A percentile compares a stretch with the other conserved stretches of the same genome.
These are phyloP conservation scores for Mirza zaza DNA, from an alignment of 2,113 vertebrate species.

Conservation along the genomic window DNA sequence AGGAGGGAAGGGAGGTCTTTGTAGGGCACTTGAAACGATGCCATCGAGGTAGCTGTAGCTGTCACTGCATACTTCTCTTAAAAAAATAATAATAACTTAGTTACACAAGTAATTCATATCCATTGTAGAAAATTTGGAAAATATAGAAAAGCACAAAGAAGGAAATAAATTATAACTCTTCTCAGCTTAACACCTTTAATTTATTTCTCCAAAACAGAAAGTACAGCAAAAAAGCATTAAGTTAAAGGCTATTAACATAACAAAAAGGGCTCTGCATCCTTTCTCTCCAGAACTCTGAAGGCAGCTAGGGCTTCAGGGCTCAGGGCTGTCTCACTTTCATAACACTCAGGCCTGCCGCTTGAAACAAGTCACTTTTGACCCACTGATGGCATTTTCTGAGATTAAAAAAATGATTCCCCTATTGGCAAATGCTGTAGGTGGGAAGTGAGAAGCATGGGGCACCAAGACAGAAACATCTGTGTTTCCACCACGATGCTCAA, in stretches of 20 bases:
- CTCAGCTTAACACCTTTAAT: conserved; percentile 56
- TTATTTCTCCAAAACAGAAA: conserved; percentile 42
- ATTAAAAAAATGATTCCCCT: neutral
- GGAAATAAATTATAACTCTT: conserved; percentile 43
- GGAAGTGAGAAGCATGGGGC: neutral
- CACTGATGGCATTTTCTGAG: conserved; percentile 7
- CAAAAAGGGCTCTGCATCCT: neutral
- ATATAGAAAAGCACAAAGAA: conserved; percentile 30
- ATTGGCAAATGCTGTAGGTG: neutral
- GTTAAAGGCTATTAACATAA: neutral
- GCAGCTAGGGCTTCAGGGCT: accelerated
- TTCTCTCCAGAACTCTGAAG: neutral
- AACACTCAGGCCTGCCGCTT: neutral
- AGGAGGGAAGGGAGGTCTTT: neutral
- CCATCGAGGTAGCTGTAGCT: neutral
- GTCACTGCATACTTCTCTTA: neutral
- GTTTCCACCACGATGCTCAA: neutral
- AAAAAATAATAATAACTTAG: neutral
- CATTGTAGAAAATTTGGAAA: conserved; percentile 37
- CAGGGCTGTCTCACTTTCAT: neutral
- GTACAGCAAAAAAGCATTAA: conserved; percentile 16
- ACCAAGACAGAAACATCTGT: neutral
- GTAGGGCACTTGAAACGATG: neutral
- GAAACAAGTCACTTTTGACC: neutral
- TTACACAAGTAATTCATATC: neutral